A percentile compares a stretch with the other conserved stretches of the same genome.
Conservation (phyloP, 2,113 vertebrate species). For the Eulemur macaco region DNA sequence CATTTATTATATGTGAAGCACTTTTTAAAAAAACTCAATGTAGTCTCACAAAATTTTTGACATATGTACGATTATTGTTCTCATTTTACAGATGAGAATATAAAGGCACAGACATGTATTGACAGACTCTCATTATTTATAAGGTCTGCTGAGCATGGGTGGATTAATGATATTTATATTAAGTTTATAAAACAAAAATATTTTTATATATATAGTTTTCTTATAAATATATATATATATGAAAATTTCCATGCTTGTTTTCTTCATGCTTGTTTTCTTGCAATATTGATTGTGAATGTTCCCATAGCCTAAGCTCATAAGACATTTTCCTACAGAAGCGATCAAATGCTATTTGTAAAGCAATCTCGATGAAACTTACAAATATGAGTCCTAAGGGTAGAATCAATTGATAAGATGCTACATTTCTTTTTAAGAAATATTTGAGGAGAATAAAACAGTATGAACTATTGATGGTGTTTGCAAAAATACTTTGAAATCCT, state of each 20-base stretch:
- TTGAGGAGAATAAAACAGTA: background rate
- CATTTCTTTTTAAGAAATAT: conserved; percentile 51
- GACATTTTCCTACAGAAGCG: background rate
- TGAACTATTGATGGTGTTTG: background rate
- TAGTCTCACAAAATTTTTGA: background rate
- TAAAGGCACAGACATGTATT: background rate
- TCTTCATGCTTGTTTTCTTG: background rate
- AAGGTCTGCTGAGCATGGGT: background rate
- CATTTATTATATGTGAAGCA: background rate
- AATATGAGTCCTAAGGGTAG: background rate
- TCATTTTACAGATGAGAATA: background rate
- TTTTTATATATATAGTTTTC: background rate
- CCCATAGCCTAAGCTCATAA: background rate
- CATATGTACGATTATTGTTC: background rate
- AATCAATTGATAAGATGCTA: conserved; percentile 33
- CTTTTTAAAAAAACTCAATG: background rate
- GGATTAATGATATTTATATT: background rate
- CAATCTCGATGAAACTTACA: conserved; percentile 28
- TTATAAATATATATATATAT: background rate
- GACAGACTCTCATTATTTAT: conserved; percentile 4
- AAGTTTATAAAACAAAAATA: background rate
- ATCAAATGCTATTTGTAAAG: conserved; percentile 48
- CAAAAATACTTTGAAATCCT: background rate
- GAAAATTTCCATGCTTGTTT: background rate
- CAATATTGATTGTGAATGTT: background rate